Base-by-base conservation (phyloP, 2,888 invertebrate genomes). In the Herminia tarsipennalis region DNA sequence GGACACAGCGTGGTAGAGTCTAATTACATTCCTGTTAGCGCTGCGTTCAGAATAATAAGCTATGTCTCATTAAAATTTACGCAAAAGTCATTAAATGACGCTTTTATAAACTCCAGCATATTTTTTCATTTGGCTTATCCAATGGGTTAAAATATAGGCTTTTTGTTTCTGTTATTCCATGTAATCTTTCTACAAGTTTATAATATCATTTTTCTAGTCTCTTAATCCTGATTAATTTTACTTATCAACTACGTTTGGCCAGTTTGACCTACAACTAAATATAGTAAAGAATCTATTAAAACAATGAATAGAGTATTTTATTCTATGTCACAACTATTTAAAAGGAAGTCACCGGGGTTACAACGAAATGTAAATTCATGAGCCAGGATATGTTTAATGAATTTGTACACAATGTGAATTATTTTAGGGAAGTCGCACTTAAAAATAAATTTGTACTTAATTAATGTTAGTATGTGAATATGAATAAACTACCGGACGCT, bases 401-500 rank as follows among this genome's bases (percentile, higher is more conserved):
- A 53, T 81, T 83, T 86, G 78, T 83, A 83, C 79, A 86, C 70
- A 77, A 78, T 79, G 70, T 73, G 61, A 63, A 49, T 69, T 52
- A 60, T 34, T 47, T 33, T 27, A 41, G 14, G 22, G 13, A 29
- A 48, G 41, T 42, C 45, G 42, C 40, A 42, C 56, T 45, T 66
- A 63, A 45, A 55, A 50, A 55, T 55, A 52, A 49, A 30, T 65
- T 76, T 78, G 73, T 78, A 79, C 73, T 74, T 71, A 65, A 66
- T 44, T 45, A 59, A 55, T 30, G 45, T 53, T 55, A 54, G 39
- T 51, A 44, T 20, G 32, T 42, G 42, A 42, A 27, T 41, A 9
- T 28, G 12, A 73, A 61, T 48, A 59, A 83, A 87, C 88, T 90
- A 90, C 86, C 90, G 89, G 60, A 81, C 75, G 45, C 66, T 79